Evolutionary conservation across 2,113 vertebrate species (phyloP), one percentile per base, ranked within the genome.

Genomic region (Uria lomvia): DNA sequence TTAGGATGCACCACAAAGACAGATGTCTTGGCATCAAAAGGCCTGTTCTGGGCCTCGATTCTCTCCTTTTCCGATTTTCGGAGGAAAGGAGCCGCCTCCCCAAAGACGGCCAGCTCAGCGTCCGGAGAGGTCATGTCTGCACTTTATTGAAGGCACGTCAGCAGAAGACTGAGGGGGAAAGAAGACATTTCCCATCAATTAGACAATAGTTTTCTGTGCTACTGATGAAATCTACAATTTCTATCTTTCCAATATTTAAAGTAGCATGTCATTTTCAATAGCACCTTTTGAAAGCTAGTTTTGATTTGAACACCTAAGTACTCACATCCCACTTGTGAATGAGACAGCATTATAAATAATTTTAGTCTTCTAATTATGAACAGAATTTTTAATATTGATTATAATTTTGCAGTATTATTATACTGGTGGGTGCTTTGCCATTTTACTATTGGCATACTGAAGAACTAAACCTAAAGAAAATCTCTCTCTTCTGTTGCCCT

Each of bases 21-120:
- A 0, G 99, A 97, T 3, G 98, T 21, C 97, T 99, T 99, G 50
- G 99, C 99, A 95, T 99, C 99, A 19, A 99, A 99, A 10, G 99
- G 99, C 67, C 94, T 98, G 56, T 98, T 98, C 73, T 98, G 98
- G 8, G 97, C 98, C 40, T 97, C 98, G 0, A 98, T 98, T 8
- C 98, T 94, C 73, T 98, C 98, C 92, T 97, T 98, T 59, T 98
- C 98, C 43, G 97, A 84, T 29, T 99, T 99, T 20, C 98, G 97
- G 92, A 99, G 98, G 77, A 72, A 99, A 22, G 98, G 1, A 90
- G 98, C 98, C 3, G 98, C 99, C 52, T 70, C 19, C 79, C 99
- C 99, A 71, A 99, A 99, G 30, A 75, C 74, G 1, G 98, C 98
- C 98, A 99, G 98, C 66, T 99, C 99, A 1, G 95, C 14, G 3